These are phyloP conservation scores for Glareola pratincola DNA, from an alignment of 2,113 vertebrate species.

Conservation along the genomic window DNA sequence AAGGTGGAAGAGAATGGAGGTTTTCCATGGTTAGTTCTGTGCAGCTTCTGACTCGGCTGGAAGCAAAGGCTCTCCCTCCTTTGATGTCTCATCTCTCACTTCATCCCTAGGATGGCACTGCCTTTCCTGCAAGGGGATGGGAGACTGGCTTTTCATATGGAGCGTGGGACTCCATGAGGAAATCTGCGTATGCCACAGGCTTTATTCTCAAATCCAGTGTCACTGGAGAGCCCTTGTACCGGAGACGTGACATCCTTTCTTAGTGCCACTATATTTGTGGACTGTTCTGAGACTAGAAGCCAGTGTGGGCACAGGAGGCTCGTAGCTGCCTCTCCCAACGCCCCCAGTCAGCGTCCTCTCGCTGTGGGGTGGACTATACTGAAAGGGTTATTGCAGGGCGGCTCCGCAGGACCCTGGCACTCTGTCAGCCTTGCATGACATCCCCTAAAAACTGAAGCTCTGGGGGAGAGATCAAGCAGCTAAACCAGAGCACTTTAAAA, in stretches of 20 bases:
- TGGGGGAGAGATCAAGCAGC: not conserved
- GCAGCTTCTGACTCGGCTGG: not conserved
- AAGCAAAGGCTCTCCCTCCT: not conserved
- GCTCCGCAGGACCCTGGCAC: not conserved
- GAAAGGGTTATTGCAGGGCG: not conserved
- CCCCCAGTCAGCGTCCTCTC: not conserved
- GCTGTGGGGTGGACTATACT: not conserved
- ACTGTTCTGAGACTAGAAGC: not conserved
- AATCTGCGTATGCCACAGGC: no score
- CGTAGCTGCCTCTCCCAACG: not conserved
- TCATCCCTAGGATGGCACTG: not conserved
- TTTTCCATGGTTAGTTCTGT: not conserved
- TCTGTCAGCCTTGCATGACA: not conserved
- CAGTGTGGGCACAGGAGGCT: not conserved
- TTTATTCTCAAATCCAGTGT: fast-evolving
- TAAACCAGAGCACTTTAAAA: not conserved
- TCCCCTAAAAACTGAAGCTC: not conserved
- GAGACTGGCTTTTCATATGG: not conserved
- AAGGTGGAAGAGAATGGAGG: not conserved
- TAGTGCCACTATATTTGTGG: not conserved
- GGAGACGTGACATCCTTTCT: not conserved
- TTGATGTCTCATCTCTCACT: not conserved
- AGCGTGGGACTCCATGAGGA: fast-evolving
- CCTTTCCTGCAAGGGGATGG: not conserved
- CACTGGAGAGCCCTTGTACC: not conserved